A percentile compares a stretch with the other conserved stretches of the same genome.
phyloP scores from a whole-genome alignment of 2,888 invertebrate species.

The Myopa tessellatipennis region DNA sequence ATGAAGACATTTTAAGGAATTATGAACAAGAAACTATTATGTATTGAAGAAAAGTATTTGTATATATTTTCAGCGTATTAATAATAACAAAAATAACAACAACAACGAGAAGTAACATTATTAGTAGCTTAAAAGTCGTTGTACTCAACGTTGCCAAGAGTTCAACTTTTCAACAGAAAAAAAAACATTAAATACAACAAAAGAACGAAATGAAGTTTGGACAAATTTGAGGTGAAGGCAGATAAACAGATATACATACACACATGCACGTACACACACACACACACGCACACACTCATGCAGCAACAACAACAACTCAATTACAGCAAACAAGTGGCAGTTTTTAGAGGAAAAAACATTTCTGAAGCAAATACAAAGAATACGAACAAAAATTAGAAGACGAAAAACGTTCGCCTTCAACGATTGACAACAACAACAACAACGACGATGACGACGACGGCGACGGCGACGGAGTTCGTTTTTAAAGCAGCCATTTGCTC shows the following conservation, averaged over 20 bases:
- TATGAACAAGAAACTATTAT: constrained; percentile 2
- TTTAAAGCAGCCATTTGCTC: no score
- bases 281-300: neutral
- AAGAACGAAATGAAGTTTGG: neutral
- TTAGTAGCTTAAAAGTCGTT: constrained; percentile 21
- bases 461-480: no score
- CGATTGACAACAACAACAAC: no score
- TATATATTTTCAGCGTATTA: neutral
- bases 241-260: neutral
- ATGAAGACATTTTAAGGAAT: constrained; percentile 14
- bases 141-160: constrained; percentile 14
- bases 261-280: neutral
- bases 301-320: neutral
- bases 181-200: neutral
- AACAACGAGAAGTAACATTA: constrained; percentile 1
- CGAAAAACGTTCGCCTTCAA: no score
- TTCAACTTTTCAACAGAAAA: neutral
- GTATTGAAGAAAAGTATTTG: neutral
- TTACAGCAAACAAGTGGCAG: no score
- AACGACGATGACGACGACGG: no score
- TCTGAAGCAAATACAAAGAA: no score
- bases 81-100: constrained; percentile 7
- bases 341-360: no score
- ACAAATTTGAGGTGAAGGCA: constrained; percentile 1
- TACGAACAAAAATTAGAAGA: no score